Evolutionary conservation across 2,113 vertebrate species (phyloP).

Genomic region (Entelurus aequoreus): DNA sequence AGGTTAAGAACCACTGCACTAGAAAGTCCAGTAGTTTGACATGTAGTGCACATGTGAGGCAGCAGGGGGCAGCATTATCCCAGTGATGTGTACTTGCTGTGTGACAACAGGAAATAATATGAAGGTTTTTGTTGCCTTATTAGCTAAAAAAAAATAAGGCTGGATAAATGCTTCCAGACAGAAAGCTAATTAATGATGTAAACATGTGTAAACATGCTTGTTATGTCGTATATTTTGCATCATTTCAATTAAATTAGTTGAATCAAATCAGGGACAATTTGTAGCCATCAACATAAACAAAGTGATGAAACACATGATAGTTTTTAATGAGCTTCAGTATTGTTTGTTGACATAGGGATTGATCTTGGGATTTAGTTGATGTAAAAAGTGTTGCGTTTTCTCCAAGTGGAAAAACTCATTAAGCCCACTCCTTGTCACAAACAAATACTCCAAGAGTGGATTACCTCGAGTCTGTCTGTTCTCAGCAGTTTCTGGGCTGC

Average conservation of each 20-base stretch:
- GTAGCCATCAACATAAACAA: background rate
- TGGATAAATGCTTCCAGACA: background rate
- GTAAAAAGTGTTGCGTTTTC: conserved; percentile 3
- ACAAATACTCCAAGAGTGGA: too few species aligned
- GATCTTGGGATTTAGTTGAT: conserved; percentile 1
- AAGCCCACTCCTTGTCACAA: too few species aligned
- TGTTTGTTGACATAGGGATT: conserved; percentile 4
- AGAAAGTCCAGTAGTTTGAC: too few species aligned
- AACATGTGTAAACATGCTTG: background rate
- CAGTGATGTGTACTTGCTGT: conserved; percentile 1
- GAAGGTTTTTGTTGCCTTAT: background rate
- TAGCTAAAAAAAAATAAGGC: background rate
- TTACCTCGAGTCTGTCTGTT: conserved; percentile 96
- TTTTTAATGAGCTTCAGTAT: conserved; percentile 11
- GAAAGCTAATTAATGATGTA: background rate
- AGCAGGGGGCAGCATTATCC: conserved; percentile 67
- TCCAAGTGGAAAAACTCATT: background rate
- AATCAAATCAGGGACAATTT: background rate
- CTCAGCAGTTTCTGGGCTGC: conserved; percentile 94
- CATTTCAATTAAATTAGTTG: background rate
- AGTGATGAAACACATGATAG: conserved; percentile 1
- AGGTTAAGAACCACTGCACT: too few species aligned
- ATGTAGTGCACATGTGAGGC: conserved; percentile 22
- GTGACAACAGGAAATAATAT: background rate
- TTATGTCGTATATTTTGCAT: background rate